A percentile compares a stretch with the other conserved stretches of the same genome.
phyloP scores from a whole-genome alignment of 2,888 invertebrate genomes.

The Zelleria hepariella region DNA sequence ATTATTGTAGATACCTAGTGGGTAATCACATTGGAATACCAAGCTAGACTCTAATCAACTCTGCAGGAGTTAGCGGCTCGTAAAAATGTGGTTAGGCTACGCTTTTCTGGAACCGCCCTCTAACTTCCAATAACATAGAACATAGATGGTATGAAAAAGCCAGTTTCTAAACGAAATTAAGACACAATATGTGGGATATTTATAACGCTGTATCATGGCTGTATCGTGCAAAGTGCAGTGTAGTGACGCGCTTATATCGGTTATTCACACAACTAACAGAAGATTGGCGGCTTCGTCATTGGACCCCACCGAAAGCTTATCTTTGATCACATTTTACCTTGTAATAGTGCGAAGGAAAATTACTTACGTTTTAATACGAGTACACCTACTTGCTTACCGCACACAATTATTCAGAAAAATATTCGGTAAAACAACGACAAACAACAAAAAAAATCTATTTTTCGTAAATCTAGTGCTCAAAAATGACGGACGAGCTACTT shows the following conservation, averaged over 20 bases:
- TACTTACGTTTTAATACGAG: background rate
- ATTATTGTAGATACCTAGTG: too few species aligned
- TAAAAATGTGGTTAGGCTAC: too few species aligned
- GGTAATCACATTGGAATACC: too few species aligned
- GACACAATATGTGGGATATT: slow-evolving; percentile 23
- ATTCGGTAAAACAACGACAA: slow-evolving; percentile 16
- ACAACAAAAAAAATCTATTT: slow-evolving; percentile 22
- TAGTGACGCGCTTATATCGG: slow-evolving; percentile 24
- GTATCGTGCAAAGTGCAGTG: slow-evolving; percentile 20
- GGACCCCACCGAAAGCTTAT: slow-evolving; percentile 22
- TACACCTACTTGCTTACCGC: background rate
- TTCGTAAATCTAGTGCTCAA: slow-evolving; percentile 49
- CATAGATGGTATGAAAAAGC: too few species aligned
- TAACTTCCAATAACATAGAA: too few species aligned
- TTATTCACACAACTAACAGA: slow-evolving; percentile 30
- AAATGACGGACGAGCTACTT: slow-evolving; percentile 51
- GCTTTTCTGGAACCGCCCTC: too few species aligned
- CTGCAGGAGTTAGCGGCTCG: too few species aligned
- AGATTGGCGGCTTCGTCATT: slow-evolving; percentile 46
- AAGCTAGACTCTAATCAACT: too few species aligned
- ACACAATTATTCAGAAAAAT: background rate
- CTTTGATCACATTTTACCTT: slow-evolving; percentile 4
- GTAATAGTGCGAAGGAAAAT: too few species aligned
- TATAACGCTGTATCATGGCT: slow-evolving; percentile 11
- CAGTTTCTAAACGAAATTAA: too few species aligned